Percentiles rank a stretch among this genome's conserved stretches.
Evolutionary conservation across 2,113 vertebrate genomes (phyloP).

Genomic region (Jaculus jaculus): DNA sequence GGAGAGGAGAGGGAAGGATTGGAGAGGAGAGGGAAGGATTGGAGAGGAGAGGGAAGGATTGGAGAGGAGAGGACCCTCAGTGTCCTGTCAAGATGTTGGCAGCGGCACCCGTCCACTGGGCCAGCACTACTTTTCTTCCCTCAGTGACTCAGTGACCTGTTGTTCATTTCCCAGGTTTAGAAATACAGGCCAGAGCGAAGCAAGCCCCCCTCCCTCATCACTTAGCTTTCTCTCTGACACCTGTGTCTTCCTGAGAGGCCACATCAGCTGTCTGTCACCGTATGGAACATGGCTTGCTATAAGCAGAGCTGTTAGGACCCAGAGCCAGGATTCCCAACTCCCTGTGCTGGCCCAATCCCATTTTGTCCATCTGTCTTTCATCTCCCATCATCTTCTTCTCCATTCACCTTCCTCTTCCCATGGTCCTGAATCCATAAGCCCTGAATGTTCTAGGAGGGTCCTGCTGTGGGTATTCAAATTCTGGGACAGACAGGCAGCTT

Average conservation of each 20-base stretch:
- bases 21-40: too few species aligned
- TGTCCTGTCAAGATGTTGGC: not conserved
- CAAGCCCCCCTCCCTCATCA: not conserved
- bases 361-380: not conserved
- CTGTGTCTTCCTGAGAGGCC: not conserved
- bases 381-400: not conserved
- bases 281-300: not conserved
- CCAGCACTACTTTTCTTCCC: not conserved
- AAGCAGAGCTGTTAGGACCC: not conserved
- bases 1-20: too few species aligned
- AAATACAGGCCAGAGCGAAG: not conserved
- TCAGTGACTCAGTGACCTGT: not conserved
- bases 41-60: too few species aligned
- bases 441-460: not conserved
- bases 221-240: not conserved
- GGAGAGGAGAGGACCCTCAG: not conserved
- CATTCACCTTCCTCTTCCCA: not conserved
- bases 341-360: not conserved
- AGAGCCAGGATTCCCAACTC: not conserved
- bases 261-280: rapidly evolving
- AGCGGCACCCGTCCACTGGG: not conserved
- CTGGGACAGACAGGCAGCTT: not conserved
- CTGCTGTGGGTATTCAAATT: not conserved
- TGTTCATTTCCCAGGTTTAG: not conserved
- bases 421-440: not conserved